Conservation (phyloP, 23 tunicate genomes). For the Trididemnum clinides region DNA sequence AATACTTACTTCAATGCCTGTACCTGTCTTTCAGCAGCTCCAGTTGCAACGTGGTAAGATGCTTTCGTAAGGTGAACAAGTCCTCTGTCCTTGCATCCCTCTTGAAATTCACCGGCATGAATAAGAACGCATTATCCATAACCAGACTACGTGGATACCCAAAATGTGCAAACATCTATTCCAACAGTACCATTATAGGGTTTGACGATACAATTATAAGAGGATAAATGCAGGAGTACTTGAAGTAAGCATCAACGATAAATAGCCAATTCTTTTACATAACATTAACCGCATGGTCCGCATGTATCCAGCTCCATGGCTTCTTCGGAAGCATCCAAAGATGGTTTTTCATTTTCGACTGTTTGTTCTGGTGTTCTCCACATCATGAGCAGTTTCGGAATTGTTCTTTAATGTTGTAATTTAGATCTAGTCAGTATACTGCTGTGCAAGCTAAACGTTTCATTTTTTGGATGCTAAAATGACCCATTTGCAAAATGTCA, state of each 20-base stretch:
- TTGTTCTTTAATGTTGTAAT: background rate
- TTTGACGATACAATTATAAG: no score
- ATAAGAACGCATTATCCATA: no score
- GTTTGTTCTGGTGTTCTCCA: background rate
- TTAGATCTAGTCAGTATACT: no score
- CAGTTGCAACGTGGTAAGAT: background rate
- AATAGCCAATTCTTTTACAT: background rate
- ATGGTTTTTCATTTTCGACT: background rate
- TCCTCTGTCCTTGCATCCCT: no score
- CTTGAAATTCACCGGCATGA: no score
- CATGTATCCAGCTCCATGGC: background rate
- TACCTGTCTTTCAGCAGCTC: background rate
- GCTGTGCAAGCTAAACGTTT: background rate
- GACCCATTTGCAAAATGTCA: background rate
- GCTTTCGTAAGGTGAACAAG: no score
- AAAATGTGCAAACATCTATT: no score
- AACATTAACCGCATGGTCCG: background rate
- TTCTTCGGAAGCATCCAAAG: background rate
- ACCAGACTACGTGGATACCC: no score
- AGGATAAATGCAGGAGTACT: no score
- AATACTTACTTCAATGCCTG: no score
- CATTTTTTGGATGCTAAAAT: conserved; percentile 2
- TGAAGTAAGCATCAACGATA: no score
- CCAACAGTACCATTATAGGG: no score
- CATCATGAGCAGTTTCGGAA: background rate